Percentiles rank a stretch among this genome's conserved stretches.
Evolutionary conservation across 2,113 vertebrate genomes (phyloP).

Genomic region (Dromaius novaehollandiae): DNA sequence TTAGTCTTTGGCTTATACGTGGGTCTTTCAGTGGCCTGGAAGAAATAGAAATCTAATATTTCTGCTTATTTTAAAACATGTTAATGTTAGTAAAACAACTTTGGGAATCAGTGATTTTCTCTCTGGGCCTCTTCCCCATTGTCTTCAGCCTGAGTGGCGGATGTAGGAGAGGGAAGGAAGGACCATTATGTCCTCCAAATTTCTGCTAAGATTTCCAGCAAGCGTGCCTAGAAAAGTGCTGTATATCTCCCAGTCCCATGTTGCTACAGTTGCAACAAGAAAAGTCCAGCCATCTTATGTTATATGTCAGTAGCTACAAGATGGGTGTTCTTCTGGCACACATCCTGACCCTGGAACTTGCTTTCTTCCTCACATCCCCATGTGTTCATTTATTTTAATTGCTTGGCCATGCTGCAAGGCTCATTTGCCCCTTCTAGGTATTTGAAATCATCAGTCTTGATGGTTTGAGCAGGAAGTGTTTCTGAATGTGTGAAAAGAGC

Average conservation of each 20-base stretch:
- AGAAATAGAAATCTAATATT: neutral
- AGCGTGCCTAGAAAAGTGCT: neutral
- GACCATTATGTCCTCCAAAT: neutral
- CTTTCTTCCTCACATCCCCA: neutral
- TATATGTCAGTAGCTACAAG: neutral
- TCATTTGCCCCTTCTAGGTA: neutral
- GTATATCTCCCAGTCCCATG: neutral
- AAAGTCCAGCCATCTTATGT: neutral
- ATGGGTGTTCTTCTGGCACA: neutral
- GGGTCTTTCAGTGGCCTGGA: neutral
- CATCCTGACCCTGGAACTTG: fast-evolving
- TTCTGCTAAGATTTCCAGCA: neutral
- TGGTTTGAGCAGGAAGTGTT: neutral
- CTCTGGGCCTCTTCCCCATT: neutral
- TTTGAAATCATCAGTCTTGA: neutral
- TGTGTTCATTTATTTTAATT: neutral
- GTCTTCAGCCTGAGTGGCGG: neutral
- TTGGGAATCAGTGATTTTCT: neutral
- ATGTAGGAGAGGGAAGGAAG: neutral
- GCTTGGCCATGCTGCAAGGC: neutral
- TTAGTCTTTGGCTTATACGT: neutral
- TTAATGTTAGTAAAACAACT: neutral
- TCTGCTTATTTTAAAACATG: neutral
- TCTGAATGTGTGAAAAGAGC: neutral
- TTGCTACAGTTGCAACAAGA: neutral